Evolutionary conservation across 2,797 vertebrate species (phyloP), one percentile per base, ranked within the genome.

Genomic region (Enteromius argenteus): DNA sequence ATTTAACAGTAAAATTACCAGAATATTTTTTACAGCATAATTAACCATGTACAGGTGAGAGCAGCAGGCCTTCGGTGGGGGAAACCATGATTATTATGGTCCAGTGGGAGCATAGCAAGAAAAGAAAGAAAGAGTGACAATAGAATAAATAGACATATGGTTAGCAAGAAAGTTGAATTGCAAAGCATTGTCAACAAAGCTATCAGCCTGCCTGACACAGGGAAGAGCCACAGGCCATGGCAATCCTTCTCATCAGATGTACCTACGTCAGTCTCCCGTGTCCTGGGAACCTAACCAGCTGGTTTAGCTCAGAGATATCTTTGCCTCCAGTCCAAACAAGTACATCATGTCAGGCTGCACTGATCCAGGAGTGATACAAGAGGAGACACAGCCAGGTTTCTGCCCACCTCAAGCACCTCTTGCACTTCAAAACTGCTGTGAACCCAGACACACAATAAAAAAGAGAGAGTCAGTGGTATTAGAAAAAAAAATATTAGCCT

Each of bases 311-410:
- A 79, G 42, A 66, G 76, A 64, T 79, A 79, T 66, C 53, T 75
- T 53, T 30, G 74, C 37, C 74, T 77, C 74, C 74, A 77, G 74
- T 44, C 56, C 76, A 66, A 79, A 79, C 76, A 79, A 66, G 76
- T 14, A 66, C 17, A 79, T 79, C 76, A 79, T 66, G 76, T 64
- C 69, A 79, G 42, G 23, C 23, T 64, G 15, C 39, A 79, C 58
- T 44, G 58, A 79, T 79, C 76, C 39, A 46, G 3, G 58, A 64
- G 27, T n/a, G 17, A 77, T 77, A 60, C n/a, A 77, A 35, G 35
- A 76, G 35, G 19, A 23, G 32, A 23, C n/a, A 27, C 21, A 8
- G n/a, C 51, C n/a, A 35, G 32, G 35, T 75, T 75, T 37, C 73
- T 56, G 73, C 32, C 46, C 27, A 75, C 72, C 30, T 56, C 30